Base-by-base conservation (phyloP, 2,888 invertebrate species). In the Acronicta leporina region DNA sequence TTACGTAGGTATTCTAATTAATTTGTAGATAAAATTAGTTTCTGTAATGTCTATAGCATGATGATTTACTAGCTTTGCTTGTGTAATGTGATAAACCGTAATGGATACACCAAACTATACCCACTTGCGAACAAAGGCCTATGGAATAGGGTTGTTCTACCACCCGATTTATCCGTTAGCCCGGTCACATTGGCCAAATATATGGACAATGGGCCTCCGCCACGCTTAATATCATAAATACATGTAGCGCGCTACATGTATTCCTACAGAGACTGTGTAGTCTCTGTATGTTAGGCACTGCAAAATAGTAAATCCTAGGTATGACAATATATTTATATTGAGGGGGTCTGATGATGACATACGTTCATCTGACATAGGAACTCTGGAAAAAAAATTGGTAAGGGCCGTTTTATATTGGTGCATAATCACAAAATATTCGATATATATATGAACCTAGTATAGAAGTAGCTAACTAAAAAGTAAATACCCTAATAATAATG, bases 161-260 rank as follows among this genome's bases (percentile, higher is more conserved):
- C 66, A 73, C 63, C 68, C 85, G 77, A 86, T 85, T 90, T 91
- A 92, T 92, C 92, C 84, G 90, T 90, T 92, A 82, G 72, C 67
- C 72, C 77, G 82, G 82, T 81, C 84, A 83, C 81, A 84, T 79
- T 79, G 81, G 49, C 81, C 69, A 75, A 84, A 89, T 89, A 87
- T 88, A 90, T 87, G 88, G 86, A 82, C 75, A 77, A 65, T 77
- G 65, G 59, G 62, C 63, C 49, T 58, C 62, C 55, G 56, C 68
- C 51, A 61, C 72, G 68, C 61, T 79, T 65, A 68, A 77, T 59
- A 58, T 65, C 48, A 67, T 54, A n/a, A n/a, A 6, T 13, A 50
- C 48, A 41, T 53, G 43, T 48, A 33, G 14, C 9, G n/a, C 3
- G 27, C n/a, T n/a, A n/a, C n/a, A n/a, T n/a, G n/a, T n/a, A n/a